phyloP scores from a whole-genome alignment of 2,888 invertebrate genomes.

The Drosophila falleni region DNA sequence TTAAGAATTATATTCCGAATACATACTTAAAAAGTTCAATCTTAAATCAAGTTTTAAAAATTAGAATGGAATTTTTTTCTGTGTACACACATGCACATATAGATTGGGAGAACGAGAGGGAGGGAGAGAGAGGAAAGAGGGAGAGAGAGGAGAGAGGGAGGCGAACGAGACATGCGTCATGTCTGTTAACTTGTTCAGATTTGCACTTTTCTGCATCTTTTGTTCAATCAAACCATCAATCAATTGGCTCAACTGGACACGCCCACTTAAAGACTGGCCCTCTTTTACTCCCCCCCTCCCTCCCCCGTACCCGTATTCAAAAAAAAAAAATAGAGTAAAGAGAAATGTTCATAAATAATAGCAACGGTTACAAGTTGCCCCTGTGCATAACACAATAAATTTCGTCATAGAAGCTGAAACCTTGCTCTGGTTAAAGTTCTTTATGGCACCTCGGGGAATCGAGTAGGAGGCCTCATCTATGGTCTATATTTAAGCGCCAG shows the following conservation, averaged over 20 bases:
- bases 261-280: slow-evolving; percentile 18
- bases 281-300: too few species aligned
- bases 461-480: slow-evolving; percentile 1
- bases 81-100: not conserved
- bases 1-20: too few species aligned
- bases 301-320: not conserved
- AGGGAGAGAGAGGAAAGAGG: too few species aligned
- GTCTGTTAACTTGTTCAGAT: slow-evolving; percentile 11
- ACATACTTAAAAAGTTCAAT: too few species aligned
- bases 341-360: slow-evolving; percentile 49
- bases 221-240: slow-evolving; percentile 41
- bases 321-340: not conserved
- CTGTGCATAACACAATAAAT: slow-evolving; percentile 67
- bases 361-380: slow-evolving; percentile 27
- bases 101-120: not conserved
- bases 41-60: too few species aligned
- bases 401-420: slow-evolving; percentile 45
- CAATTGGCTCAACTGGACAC: slow-evolving; percentile 38
- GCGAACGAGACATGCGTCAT: not conserved
- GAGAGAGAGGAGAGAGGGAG: too few species aligned
- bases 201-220: slow-evolving; percentile 47
- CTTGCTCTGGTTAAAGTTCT: slow-evolving; percentile 50
- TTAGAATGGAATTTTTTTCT: too few species aligned
- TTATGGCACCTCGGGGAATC: slow-evolving; percentile 67
- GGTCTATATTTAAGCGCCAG: slow-evolving; percentile 44